These are phyloP conservation scores for Carcinoscorpius rotundicauda DNA, from an alignment of 1,140 invertebrate species.

Conservation along the genomic window DNA sequence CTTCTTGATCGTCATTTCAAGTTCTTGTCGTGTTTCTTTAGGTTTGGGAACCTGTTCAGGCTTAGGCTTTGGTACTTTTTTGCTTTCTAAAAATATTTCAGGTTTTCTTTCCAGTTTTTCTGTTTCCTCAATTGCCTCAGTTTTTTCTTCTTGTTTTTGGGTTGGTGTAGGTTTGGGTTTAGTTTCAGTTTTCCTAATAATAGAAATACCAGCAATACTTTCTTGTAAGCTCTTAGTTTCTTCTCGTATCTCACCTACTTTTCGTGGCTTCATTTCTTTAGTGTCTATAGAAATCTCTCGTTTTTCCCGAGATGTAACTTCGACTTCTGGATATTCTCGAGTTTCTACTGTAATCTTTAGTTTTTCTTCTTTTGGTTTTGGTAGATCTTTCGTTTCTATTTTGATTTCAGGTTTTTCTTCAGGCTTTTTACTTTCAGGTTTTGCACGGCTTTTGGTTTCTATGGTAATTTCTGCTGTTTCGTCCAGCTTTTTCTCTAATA, in stretches of 20 bases:
- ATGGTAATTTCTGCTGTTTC: no score
- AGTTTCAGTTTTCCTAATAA: constrained; percentile 3
- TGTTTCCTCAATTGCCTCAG: constrained; percentile 3
- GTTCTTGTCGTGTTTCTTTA: constrained; percentile 15
- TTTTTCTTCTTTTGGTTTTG: constrained; percentile 3
- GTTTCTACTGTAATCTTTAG: constrained; percentile 1
- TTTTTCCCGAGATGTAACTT: not conserved
- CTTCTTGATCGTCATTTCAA: constrained; percentile 11
- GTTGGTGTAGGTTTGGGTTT: constrained; percentile 1
- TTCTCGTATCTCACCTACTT: no score
- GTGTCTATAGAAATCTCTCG: not conserved
- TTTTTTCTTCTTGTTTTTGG: constrained; percentile 6
- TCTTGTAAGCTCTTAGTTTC: no score
- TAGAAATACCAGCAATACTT: not conserved
- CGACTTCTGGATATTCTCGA: not conserved
- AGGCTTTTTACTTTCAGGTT: not conserved
- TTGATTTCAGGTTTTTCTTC: constrained; percentile 27
- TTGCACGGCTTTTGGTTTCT: no score
- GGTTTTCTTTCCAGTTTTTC: not conserved
- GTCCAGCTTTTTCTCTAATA: no score
- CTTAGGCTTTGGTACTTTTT: not conserved
- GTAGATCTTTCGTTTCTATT: not conserved
- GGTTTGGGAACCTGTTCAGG: constrained; percentile 7
- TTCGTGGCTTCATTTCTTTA: not conserved
- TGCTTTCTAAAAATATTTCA: constrained; percentile 2